Conservation (phyloP, 2,888 invertebrate genomes). For the Tipula confusa region DNA sequence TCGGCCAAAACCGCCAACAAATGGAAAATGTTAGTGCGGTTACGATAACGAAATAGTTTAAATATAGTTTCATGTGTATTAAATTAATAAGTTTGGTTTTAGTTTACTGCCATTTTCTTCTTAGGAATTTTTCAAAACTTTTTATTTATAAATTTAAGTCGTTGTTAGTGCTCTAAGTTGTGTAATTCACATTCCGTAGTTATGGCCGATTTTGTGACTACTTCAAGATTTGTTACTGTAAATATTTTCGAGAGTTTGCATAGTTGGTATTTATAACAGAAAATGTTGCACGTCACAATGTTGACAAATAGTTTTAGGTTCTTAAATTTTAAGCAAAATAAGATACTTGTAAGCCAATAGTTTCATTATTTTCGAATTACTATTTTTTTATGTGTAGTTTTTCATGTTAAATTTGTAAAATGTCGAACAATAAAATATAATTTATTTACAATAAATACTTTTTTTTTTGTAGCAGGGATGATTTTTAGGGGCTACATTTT, state of each 20-base stretch:
- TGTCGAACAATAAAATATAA: slow-evolving; percentile 8
- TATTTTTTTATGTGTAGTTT: not conserved
- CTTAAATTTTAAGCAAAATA: not conserved
- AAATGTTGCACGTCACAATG: not conserved
- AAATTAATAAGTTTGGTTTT: not conserved
- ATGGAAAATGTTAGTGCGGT: slow-evolving; percentile 56
- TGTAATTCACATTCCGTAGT: not conserved
- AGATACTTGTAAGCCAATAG: not conserved
- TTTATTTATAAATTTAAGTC: not conserved
- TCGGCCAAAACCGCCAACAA: slow-evolving; percentile 71
- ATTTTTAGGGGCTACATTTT: too few species aligned
- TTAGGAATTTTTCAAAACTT: not conserved
- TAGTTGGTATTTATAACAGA: not conserved
- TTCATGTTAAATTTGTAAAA: not conserved
- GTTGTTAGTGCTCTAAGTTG: not conserved
- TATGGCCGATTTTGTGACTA: not conserved
- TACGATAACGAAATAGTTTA: not conserved
- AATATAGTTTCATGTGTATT: not conserved
- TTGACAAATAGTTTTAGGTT: not conserved
- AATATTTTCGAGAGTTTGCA: not conserved
- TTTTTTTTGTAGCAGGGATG: too few species aligned
- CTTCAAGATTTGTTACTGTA: not conserved
- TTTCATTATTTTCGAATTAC: not conserved
- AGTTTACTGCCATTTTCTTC: not conserved
- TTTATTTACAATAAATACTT: not conserved